phyloP scores from a whole-genome alignment of 2,888 invertebrate genomes.

The Anorthoa munda region DNA sequence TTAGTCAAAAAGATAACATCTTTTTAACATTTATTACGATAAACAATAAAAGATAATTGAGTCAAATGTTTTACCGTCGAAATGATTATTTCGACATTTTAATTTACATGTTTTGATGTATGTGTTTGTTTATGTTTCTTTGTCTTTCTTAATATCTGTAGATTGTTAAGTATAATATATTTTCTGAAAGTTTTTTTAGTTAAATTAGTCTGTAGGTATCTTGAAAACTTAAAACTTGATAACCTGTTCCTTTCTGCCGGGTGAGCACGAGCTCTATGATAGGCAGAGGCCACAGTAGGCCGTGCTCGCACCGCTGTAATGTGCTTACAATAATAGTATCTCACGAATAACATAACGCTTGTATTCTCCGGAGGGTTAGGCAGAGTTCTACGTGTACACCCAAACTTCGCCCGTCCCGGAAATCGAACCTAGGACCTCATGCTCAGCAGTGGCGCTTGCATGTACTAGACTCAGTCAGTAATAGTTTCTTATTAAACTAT shows the following conservation, averaged over 20 bases:
- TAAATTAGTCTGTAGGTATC: background rate
- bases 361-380: too few species aligned
- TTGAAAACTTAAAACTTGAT: background rate
- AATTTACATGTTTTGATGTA: background rate
- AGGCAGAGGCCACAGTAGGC: too few species aligned
- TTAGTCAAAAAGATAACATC: constrained; percentile 40
- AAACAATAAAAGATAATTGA: constrained; percentile 32
- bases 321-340: background rate
- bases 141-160: background rate
- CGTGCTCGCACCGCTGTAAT: background rate
- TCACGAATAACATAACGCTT: too few species aligned
- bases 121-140: background rate
- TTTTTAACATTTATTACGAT: constrained; percentile 19
- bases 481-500: background rate
- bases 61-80: constrained; percentile 25
- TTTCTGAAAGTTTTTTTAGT: background rate
- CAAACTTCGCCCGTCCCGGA: too few species aligned
- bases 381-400: too few species aligned
- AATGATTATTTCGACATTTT: constrained; percentile 30
- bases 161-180: background rate
- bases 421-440: too few species aligned
- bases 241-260: background rate
- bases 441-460: too few species aligned
- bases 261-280: too few species aligned
- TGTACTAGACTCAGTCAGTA: too few species aligned